Conservation (phyloP, 2,888 invertebrate species). For the Athrips mouffetella region DNA sequence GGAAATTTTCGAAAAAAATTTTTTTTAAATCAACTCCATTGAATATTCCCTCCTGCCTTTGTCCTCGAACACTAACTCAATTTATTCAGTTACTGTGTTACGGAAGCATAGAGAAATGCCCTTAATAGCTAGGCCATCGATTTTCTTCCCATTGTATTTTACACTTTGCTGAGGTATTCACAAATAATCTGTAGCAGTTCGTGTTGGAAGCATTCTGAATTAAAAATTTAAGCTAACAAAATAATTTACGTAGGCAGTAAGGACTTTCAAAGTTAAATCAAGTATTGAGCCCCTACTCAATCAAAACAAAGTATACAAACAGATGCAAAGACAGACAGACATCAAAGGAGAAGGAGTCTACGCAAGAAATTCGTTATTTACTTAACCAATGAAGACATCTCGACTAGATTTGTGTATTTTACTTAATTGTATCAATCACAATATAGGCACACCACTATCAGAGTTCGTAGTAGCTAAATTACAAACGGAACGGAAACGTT, state of each 20-base stretch:
- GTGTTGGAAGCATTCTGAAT: too few species aligned
- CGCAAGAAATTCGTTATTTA: constrained; percentile 60
- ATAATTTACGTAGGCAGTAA: not conserved
- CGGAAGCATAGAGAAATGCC: constrained; percentile 25
- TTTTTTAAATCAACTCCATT: constrained; percentile 4
- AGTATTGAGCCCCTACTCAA: constrained; percentile 13
- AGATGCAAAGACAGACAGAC: constrained; percentile 59
- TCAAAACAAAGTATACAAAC: constrained; percentile 30
- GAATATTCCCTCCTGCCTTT: not conserved
- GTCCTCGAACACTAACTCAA: constrained; percentile 36
- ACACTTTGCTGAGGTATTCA: too few species aligned
- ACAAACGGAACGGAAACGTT: not conserved
- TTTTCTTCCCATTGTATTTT: not conserved
- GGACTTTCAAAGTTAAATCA: constrained; percentile 1
- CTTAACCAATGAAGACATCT: constrained; percentile 49
- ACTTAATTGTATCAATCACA: constrained; percentile 18
- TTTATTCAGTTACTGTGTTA: constrained; percentile 44
- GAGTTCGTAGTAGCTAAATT: constrained; percentile 1
- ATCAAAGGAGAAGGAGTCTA: constrained; percentile 57
- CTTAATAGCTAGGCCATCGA: not conserved
- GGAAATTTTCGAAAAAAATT: not conserved
- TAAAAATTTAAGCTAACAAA: too few species aligned
- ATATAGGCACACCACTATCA: constrained; percentile 7
- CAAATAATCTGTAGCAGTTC: too few species aligned
- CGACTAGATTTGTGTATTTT: constrained; percentile 20